These are phyloP conservation scores for Resseliella maxima DNA, from an alignment of 2,888 invertebrate genomes.

Conservation along the genomic window DNA sequence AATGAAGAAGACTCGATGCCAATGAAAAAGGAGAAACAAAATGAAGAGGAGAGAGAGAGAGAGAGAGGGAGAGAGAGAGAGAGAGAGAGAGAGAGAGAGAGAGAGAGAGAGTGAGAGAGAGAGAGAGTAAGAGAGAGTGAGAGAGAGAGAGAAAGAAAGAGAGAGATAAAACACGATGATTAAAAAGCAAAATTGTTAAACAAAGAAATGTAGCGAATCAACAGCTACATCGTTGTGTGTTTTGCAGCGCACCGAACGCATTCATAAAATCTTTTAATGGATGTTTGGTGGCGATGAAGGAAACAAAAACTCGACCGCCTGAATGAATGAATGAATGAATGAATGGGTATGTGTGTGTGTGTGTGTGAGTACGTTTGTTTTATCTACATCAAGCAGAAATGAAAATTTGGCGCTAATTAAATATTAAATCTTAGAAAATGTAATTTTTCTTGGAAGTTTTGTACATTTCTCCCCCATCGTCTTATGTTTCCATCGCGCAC, in stretches of 20 bases:
- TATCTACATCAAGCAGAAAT: slow-evolving; percentile 46
- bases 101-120: too few species aligned
- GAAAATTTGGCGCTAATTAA: slow-evolving; percentile 45
- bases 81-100: too few species aligned
- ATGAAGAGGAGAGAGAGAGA: too few species aligned
- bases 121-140: too few species aligned
- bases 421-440: slow-evolving; percentile 51
- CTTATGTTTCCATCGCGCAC: neutral
- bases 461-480: neutral
- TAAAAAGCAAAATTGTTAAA: slow-evolving; percentile 39
- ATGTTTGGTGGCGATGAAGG: neutral
- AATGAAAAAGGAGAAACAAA: too few species aligned
- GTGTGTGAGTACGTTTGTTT: neutral
- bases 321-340: too few species aligned
- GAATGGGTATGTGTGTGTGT: neutral
- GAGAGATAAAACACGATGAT: too few species aligned
- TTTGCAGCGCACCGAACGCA: neutral
- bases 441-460: slow-evolving; percentile 13
- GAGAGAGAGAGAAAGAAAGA: too few species aligned
- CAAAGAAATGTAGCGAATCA: slow-evolving; percentile 27
- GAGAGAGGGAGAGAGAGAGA: too few species aligned
- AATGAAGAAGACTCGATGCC: too few species aligned
- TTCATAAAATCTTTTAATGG: neutral
- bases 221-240: neutral
- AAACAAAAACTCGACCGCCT: neutral